These are phyloP conservation scores for Drosophila mercatorum DNA, from an alignment of 2,888 invertebrate species.

Conservation along the genomic window DNA sequence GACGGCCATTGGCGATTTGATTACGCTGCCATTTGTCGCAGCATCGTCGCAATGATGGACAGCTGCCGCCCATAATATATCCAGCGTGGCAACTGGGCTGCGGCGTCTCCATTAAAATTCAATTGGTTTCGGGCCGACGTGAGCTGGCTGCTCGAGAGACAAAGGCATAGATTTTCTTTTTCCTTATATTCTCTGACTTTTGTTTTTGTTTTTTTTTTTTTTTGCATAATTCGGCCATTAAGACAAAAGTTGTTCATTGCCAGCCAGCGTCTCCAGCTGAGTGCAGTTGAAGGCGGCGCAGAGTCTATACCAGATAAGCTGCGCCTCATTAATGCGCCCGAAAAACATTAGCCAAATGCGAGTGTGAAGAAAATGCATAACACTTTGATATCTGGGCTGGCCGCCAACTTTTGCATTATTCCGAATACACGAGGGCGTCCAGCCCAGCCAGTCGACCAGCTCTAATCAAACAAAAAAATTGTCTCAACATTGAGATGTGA, in stretches of 20 bases:
- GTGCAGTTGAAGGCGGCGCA: slow-evolving; percentile 49
- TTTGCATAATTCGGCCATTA: slow-evolving; percentile 74
- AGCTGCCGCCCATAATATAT: slow-evolving; percentile 37
- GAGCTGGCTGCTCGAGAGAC: slow-evolving; percentile 65
- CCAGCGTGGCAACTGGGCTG: not conserved
- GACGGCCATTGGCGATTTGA: slow-evolving; percentile 70
- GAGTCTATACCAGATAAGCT: slow-evolving; percentile 60
- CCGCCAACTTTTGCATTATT: slow-evolving; percentile 71
- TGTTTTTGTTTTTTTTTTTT: not conserved
- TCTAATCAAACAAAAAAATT: not conserved
- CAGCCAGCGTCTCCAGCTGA: slow-evolving; percentile 33
- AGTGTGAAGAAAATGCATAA: slow-evolving; percentile 54
- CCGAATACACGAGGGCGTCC: slow-evolving; percentile 6
- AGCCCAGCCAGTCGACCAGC: slow-evolving; percentile 4
- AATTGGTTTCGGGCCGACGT: slow-evolving; percentile 72
- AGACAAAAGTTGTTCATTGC: slow-evolving; percentile 39
- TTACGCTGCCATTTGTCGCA: slow-evolving; percentile 74
- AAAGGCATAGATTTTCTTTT: slow-evolving; percentile 26
- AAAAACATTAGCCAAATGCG: slow-evolving; percentile 50
- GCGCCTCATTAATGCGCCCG: slow-evolving; percentile 66
- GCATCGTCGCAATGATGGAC: slow-evolving; percentile 46
- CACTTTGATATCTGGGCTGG: slow-evolving; percentile 59
- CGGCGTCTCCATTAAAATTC: slow-evolving; percentile 69
- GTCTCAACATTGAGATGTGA: too few species aligned
- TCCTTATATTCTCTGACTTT: not conserved